Conservation (phyloP, 2,797 vertebrate species). For the Pseudochirops corinnae region DNA sequence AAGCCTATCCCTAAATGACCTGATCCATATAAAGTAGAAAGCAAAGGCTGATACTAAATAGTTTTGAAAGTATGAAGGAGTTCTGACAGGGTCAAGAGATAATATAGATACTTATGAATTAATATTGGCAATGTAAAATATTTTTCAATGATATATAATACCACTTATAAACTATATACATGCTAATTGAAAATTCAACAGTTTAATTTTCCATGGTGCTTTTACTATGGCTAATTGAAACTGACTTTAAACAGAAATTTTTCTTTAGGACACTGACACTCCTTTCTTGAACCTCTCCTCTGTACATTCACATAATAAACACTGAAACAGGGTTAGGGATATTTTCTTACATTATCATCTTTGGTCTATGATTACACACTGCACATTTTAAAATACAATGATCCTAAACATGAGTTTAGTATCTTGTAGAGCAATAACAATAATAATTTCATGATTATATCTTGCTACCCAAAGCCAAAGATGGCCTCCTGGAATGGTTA, state of each 20-base stretch:
- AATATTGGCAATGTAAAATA: constrained; percentile 61
- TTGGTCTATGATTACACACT: constrained; percentile 57
- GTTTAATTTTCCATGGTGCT: constrained; percentile 53
- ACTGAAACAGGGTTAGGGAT: constrained; percentile 59
- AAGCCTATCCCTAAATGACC: constrained; percentile 13
- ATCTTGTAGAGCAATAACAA: constrained; percentile 56
- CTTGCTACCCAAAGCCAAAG: constrained; percentile 50
- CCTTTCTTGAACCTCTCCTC: not conserved
- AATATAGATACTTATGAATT: constrained; percentile 63
- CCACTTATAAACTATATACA: constrained; percentile 69
- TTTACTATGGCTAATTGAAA: constrained; percentile 7
- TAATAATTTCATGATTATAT: constrained; percentile 48
- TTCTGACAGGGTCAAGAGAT: not conserved
- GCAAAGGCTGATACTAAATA: constrained; percentile 59
- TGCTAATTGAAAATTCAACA: constrained; percentile 60
- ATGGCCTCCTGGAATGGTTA: constrained; percentile 74
- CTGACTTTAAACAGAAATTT: not conserved
- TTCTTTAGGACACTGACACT: not conserved
- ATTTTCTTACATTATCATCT: constrained; percentile 25
- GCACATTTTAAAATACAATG: not conserved
- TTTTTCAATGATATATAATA: constrained; percentile 56
- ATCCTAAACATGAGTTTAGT: constrained; percentile 23
- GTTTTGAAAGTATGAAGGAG: constrained; percentile 44
- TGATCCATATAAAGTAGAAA: constrained; percentile 58
- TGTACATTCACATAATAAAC: constrained; percentile 41